Evolutionary conservation across 2,797 vertebrate genomes (phyloP), one percentile per base, ranked within the genome.

Genomic region (Mus minutoides): DNA sequence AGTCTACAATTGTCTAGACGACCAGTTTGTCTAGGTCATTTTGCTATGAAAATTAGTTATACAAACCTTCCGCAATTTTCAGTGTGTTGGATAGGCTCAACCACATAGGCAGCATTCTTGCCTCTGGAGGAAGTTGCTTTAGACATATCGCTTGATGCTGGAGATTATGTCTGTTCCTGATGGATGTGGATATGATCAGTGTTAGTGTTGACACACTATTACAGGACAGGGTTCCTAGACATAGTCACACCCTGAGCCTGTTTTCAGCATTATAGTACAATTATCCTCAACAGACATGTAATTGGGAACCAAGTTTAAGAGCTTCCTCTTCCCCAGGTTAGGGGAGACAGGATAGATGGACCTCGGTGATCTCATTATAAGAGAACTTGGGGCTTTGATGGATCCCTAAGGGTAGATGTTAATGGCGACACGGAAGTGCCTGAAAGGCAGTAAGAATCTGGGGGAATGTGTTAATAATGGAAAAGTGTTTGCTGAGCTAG

Each of bases 21-120:
- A 89, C 90, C 24, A 77, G 96, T 95, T 97, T 91, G 73, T 96
- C 97, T 91, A 46, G 54, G 78, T 94, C 85, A 85, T 93, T 96
- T 94, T 95, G 58, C 79, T 56, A 58, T 78, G 78, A 60, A 93
- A 87, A 86, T 22, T 83, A 95, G 54, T 92, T 86, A 58, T 43
- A 79, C 56, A 95, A 96, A 75, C 24, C 52, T 89, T 96, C 29
- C 79, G 80, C 62, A 64, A 93, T 78, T 96, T 95, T 94, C 84
- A 67, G 37, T 58, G 16, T 69, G 24, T 88, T 40, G 73, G 88
- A 76, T 79, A 40, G 76, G 54, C 24, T 84, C 73, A 49, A 24
- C 56, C n/a, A 69, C 80, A 34, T 31, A 52, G 84, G 64, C 49
- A 62, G 73, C 3, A 62, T 40, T 83, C 40, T 84, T 26, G 12